These are phyloP conservation scores for Acleris laterana DNA, from an alignment of 2,888 invertebrate species.

Conservation along the genomic window DNA sequence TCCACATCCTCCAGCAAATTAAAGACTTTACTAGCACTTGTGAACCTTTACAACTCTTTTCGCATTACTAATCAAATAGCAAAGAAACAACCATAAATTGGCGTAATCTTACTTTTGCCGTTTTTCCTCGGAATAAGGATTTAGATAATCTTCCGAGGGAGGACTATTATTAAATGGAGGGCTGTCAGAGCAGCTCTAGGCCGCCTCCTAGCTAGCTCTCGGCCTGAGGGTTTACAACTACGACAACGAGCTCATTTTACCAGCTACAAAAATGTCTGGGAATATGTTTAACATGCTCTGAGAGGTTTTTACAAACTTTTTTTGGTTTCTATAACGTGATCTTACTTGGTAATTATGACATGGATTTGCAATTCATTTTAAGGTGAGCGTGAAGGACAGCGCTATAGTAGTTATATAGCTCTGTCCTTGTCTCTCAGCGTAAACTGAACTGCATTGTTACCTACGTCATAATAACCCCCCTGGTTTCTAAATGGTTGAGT, in stretches of 20 bases:
- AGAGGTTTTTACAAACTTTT: too few species aligned
- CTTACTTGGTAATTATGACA: too few species aligned
- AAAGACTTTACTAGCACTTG: neutral
- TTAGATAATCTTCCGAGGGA: constrained; percentile 73
- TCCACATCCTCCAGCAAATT: too few species aligned
- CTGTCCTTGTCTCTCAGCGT: too few species aligned
- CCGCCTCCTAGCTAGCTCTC: constrained; percentile 51
- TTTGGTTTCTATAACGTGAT: too few species aligned
- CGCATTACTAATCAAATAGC: neutral
- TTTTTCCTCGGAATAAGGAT: constrained; percentile 34
- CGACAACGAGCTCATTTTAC: constrained; percentile 11
- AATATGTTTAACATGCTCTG: neutral
- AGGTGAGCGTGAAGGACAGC: too few species aligned
- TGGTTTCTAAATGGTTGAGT: too few species aligned
- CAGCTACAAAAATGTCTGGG: neutral
- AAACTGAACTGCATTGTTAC: too few species aligned
- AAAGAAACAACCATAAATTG: neutral
- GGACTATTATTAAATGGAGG: constrained; percentile 79
- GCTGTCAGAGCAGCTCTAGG: constrained; percentile 68
- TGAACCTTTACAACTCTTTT: neutral
- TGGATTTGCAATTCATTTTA: too few species aligned
- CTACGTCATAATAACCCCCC: too few species aligned
- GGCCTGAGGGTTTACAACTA: constrained; percentile 21
- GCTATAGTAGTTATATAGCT: too few species aligned
- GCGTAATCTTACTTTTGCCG: neutral